These are phyloP conservation scores for Cosmopolites sordidus DNA, from an alignment of 2,888 invertebrate species.

Conservation along the genomic window DNA sequence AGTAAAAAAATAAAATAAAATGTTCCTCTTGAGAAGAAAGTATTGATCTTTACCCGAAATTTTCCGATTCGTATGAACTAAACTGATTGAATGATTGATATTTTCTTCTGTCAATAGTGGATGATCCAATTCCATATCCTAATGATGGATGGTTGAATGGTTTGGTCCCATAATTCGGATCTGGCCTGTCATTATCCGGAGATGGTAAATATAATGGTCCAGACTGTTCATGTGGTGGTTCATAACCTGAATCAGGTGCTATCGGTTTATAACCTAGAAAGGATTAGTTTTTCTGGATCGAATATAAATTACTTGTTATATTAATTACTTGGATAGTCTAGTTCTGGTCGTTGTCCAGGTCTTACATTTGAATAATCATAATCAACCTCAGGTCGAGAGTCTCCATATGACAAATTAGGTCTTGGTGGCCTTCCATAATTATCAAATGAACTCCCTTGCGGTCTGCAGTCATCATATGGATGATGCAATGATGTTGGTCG, in stretches of 20 bases:
- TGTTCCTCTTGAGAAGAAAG: too few species aligned
- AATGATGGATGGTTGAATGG: not conserved
- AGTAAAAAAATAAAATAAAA: not conserved
- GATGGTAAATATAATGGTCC: slow-evolving; percentile 5
- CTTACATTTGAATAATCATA: slow-evolving; percentile 13
- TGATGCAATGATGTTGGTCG: slow-evolving; percentile 28
- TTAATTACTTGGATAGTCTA: not conserved
- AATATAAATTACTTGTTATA: too few species aligned
- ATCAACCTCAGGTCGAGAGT: slow-evolving; percentile 25
- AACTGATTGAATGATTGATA: slow-evolving; percentile 18
- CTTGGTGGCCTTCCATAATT: slow-evolving; percentile 6
- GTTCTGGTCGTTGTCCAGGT: not conserved
- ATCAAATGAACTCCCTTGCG: not conserved
- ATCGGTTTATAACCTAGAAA: slow-evolving; percentile 8
- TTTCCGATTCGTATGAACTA: slow-evolving; percentile 15
- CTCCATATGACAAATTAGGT: slow-evolving; percentile 11
- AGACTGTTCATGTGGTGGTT: slow-evolving; percentile 3
- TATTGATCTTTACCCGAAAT: too few species aligned
- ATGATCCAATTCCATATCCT: slow-evolving; percentile 14
- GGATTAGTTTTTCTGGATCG: too few species aligned
- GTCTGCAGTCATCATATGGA: slow-evolving; percentile 19
- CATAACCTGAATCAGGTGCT: not conserved
- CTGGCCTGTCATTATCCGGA: slow-evolving; percentile 23
- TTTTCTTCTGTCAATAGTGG: slow-evolving; percentile 19
- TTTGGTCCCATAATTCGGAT: slow-evolving; percentile 14